These are phyloP conservation scores for Zaprionus ghesquierei DNA, from an alignment of 1,140 invertebrate genomes.

Conservation along the genomic window DNA sequence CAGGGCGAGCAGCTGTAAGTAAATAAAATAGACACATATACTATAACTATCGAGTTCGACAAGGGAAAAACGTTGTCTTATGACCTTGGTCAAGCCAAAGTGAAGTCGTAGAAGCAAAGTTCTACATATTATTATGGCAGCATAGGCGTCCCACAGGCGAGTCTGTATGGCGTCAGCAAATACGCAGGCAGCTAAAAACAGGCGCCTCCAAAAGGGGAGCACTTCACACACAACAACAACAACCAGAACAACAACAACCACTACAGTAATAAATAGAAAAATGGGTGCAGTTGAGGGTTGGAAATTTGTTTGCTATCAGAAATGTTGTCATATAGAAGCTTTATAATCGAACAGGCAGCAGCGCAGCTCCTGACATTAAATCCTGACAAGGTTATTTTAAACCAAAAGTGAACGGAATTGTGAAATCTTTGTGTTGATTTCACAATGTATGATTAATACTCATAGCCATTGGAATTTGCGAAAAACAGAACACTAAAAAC, in stretches of 20 bases:
- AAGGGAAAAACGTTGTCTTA: neutral
- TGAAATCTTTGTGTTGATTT: no score
- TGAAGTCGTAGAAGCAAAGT: neutral
- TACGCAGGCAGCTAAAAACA: neutral
- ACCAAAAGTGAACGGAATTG: neutral
- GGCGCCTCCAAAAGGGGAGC: neutral
- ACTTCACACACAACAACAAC: neutral
- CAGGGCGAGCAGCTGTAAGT: conserved; percentile 60
- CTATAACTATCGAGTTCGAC: neutral
- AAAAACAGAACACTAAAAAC: neutral
- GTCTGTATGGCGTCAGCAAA: conserved; percentile 54
- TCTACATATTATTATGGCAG: neutral
- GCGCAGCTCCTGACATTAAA: conserved; percentile 28
- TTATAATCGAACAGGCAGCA: neutral
- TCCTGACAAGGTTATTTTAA: neutral
- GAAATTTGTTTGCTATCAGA: neutral
- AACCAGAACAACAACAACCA: neutral
- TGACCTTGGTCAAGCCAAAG: conserved; percentile 34
- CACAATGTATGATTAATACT: neutral
- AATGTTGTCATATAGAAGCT: conserved; percentile 24
- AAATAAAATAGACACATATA: neutral
- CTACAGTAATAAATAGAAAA: neutral
- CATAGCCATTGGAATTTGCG: neutral
- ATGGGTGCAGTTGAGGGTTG: neutral
- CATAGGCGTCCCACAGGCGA: conserved; percentile 58